Base-by-base conservation (phyloP, 2,888 invertebrate genomes). In the Chelonus formosanus region DNA sequence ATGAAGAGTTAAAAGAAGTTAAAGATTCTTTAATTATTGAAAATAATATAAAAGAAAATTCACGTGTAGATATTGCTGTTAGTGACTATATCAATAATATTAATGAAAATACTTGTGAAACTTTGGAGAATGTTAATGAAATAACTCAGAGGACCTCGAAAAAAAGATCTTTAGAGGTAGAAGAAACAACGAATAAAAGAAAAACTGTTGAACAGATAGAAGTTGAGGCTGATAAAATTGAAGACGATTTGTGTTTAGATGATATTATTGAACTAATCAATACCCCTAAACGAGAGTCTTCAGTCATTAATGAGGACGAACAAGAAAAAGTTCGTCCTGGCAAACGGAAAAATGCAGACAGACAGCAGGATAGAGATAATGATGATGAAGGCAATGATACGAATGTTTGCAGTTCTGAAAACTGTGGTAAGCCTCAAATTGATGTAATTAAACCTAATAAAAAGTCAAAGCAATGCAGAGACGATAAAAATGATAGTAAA, bases 231-330 rank as follows among this genome's bases (percentile, higher is more conserved):
- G 65, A 67, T 43, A 31, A 54, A 4, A 60, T 72, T 0, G 60
- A 68, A 1, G 75, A 79, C 3, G 78, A 79, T 54, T 60, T 75
- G n/a, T 73, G 73, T 36, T 65, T 81, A 2, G 75, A 75, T 0
- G 79, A 81, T 63, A 79, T 81, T 6, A 76, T 79, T 76, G 77
- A 77, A 59, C 67, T 80, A 35, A 79, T 80, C 31, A 74, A 79
- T 6, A 44, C 76, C 53, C 57, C 67, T 40, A 7, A 59, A 59
- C 6, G 55, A 4, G 47, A 56, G 35, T 52, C 66, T 3, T 31
- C 57, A 10, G 52, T 62, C 5, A 36, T 20, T 31, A 60, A 65
- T 3, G 67, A 72, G 8, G 36, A 36, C 3, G 20, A 35, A 2
- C 52, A 65, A 3, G 67, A 71, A 5, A 69, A 60, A 10, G 8